Percentiles rank a stretch among this genome's conserved stretches.
Conservation (phyloP, 2,797 vertebrate species). For the Bryconaethiops microstoma region DNA sequence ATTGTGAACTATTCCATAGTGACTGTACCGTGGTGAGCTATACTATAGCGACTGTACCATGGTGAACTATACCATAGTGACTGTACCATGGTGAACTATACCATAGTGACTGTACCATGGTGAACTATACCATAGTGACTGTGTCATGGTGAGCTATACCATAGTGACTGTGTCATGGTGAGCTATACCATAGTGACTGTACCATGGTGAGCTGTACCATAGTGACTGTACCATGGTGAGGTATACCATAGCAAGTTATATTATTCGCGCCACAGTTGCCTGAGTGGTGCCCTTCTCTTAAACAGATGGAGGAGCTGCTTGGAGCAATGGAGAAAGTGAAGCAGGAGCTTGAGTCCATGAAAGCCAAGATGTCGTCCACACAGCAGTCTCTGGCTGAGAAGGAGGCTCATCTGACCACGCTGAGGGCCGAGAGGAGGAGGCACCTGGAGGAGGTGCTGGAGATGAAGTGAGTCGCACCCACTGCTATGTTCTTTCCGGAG, state of each 20-base stretch:
- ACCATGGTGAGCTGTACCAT: background rate
- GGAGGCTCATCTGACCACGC: slow-evolving; percentile 93
- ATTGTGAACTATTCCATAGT: background rate
- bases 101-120: no score
- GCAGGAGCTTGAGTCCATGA: slow-evolving; percentile 97
- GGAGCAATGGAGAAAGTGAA: slow-evolving; percentile 99
- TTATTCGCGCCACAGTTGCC: background rate
- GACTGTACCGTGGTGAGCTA: background rate
- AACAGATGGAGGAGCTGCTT: slow-evolving; percentile 94
- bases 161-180: background rate
- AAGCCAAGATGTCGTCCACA: slow-evolving; percentile 94
- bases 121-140: background rate
- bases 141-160: background rate
- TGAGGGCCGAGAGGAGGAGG: slow-evolving; percentile 93
- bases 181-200: background rate
- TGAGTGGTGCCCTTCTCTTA: slow-evolving; percentile 19
- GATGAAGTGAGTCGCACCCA: slow-evolving; percentile 89
- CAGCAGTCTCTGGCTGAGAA: slow-evolving; percentile 98
- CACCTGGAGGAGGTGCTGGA: slow-evolving; percentile 98
- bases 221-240: background rate
- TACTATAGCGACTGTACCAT: background rate
- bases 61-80: background rate
- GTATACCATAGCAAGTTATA: no score
- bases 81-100: background rate
- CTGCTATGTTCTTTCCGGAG: background rate